Conservation (phyloP, 2,113 vertebrate species). For the Pluvialis apricaria region DNA sequence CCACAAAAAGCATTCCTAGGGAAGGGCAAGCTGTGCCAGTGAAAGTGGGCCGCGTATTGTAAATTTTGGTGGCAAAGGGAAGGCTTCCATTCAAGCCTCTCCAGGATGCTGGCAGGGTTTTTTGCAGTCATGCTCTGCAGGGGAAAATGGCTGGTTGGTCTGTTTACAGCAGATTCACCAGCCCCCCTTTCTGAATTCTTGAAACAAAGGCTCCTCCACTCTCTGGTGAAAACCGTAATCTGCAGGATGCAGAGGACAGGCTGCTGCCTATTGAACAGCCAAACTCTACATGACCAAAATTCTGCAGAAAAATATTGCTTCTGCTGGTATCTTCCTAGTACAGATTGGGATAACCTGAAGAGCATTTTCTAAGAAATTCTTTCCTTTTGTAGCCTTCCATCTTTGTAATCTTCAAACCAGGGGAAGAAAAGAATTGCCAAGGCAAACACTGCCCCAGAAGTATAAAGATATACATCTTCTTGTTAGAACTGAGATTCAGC, state of each 20-base stretch:
- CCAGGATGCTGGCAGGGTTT: not conserved
- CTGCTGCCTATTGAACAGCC: not conserved
- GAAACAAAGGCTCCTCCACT: slow-evolving; percentile 18
- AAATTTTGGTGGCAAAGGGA: slow-evolving; percentile 21
- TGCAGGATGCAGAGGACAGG: not conserved
- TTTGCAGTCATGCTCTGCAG: not conserved
- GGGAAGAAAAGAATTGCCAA: not conserved
- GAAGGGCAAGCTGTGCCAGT: slow-evolving; percentile 14
- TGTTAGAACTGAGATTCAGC: not conserved
- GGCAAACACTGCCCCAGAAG: not conserved
- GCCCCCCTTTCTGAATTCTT: not conserved
- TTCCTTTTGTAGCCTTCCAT: not conserved
- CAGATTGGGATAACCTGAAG: not conserved
- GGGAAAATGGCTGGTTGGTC: not conserved
- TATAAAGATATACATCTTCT: not conserved
- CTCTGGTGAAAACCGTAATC: slow-evolving; percentile 10
- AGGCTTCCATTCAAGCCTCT: slow-evolving; percentile 9
- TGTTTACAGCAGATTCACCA: slow-evolving; percentile 22
- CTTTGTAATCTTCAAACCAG: not conserved
- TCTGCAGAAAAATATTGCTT: not conserved
- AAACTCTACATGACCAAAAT: not conserved
- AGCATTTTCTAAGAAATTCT: not conserved
- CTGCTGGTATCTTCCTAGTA: not conserved
- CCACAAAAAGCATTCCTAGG: not conserved
- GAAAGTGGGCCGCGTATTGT: not conserved